Percentiles rank a stretch among this genome's conserved stretches.
phyloP scores from a whole-genome alignment of 1,140 invertebrate species.

The Papilio machaon region DNA sequence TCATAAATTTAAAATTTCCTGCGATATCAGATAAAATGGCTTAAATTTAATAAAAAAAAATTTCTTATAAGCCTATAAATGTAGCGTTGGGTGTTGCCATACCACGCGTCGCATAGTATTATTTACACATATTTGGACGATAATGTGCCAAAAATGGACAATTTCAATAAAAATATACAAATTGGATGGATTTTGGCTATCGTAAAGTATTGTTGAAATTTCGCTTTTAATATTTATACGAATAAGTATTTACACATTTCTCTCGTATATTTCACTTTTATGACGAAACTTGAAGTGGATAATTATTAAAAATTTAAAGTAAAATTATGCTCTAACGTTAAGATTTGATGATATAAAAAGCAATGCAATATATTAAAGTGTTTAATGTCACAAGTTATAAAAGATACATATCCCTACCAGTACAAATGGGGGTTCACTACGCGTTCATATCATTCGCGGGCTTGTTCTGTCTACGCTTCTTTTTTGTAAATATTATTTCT shows the following conservation, averaged over 20 bases:
- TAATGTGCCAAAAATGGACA: constrained; percentile 78
- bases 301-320: constrained; percentile 24
- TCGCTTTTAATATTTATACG: constrained; percentile 40
- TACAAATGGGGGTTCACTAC: constrained; percentile 56
- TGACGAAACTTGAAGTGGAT: constrained; percentile 61
- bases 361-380: constrained; percentile 34
- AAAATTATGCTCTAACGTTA: constrained; percentile 38
- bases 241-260: constrained; percentile 45
- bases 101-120: constrained; percentile 62
- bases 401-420: constrained; percentile 62
- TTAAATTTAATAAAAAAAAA: not conserved
- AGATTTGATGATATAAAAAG: constrained; percentile 34
- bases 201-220: constrained; percentile 46
- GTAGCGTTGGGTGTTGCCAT: constrained; percentile 50
- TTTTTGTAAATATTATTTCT: constrained; percentile 66
- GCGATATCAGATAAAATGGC: not conserved
- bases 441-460: constrained; percentile 64
- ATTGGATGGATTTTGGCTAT: constrained; percentile 42
- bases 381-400: constrained; percentile 38
- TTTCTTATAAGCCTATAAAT: constrained; percentile 30
- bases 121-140: constrained; percentile 61
- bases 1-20: not conserved
- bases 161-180: constrained; percentile 56
- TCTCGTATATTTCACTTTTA: constrained; percentile 37
- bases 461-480: constrained; percentile 61